phyloP scores from a whole-genome alignment of 2,797 vertebrate genomes.

The Trachurus trachurus region DNA sequence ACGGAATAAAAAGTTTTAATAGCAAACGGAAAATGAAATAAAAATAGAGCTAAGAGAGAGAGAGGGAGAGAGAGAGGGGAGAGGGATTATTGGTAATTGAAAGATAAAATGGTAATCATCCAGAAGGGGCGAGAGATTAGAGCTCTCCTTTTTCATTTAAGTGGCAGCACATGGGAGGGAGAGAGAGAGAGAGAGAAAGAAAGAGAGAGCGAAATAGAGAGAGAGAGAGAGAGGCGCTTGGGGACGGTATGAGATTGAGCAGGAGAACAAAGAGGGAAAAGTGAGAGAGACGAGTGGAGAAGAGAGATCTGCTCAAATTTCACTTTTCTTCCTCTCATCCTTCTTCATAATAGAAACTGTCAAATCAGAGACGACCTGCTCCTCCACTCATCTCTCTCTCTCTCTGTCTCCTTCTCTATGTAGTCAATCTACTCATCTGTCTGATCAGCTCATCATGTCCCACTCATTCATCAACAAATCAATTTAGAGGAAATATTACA shows the following conservation, averaged over 20 bases:
- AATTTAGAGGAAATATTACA: too few relatives aligned
- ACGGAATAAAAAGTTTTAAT: background rate
- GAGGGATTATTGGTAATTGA: conserved; percentile 62
- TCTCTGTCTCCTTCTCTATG: background rate
- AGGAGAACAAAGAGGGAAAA: conserved; percentile 10
- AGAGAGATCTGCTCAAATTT: conserved; percentile 56
- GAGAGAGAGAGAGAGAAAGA: conserved; percentile 1
- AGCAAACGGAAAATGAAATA: background rate
- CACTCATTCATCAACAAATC: too few relatives aligned
- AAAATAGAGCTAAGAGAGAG: conserved; percentile 11
- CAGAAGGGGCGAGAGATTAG: conserved; percentile 47
- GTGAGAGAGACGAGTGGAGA: conserved; percentile 24
- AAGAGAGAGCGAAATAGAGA: conserved; percentile 21
- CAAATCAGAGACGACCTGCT: conserved; percentile 54
- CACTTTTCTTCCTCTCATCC: conserved; percentile 61
- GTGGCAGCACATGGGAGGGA: conserved; percentile 23
- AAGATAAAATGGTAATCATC: conserved; percentile 69
- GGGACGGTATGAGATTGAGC: background rate
- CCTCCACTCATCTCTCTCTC: conserved; percentile 19
- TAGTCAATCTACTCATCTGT: too few relatives aligned
- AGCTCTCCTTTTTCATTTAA: conserved; percentile 61
- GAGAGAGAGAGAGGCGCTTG: background rate
- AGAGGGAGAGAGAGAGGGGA: conserved; percentile 21
- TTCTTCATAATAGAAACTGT: conserved; percentile 76
- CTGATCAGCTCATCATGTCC: too few relatives aligned